These are phyloP conservation scores for Poecilia latipinna DNA, from an alignment of 2,113 vertebrate species.

Conservation along the genomic window DNA sequence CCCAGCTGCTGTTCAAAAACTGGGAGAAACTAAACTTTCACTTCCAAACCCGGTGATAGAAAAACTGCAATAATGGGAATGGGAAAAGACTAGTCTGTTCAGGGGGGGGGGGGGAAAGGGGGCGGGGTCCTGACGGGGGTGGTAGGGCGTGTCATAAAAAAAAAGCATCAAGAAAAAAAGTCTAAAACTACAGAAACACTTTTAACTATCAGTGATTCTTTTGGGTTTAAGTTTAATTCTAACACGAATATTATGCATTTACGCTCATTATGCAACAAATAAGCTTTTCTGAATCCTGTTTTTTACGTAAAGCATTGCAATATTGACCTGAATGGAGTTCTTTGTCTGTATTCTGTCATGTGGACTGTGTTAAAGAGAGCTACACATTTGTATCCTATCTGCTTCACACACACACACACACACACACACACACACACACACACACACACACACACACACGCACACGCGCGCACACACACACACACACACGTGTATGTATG, in stretches of 20 bases:
- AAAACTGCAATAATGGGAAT: not conserved
- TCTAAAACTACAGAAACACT: conserved; percentile 11
- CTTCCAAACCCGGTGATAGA: not conserved
- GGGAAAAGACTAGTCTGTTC: conserved; percentile 10
- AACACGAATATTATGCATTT: not conserved
- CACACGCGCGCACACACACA: not conserved
- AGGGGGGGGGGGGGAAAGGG: too few relatives aligned
- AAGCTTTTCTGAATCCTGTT: conserved; percentile 24
- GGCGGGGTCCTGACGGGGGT: too few relatives aligned
- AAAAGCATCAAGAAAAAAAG: not conserved
- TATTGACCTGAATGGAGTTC: conserved; percentile 50
- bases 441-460: not conserved
- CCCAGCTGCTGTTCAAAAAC: not conserved
- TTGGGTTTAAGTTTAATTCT: not conserved
- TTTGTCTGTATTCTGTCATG: conserved; percentile 57
- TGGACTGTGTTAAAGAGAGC: conserved; percentile 34
- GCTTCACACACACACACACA: not conserved
- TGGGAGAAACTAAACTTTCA: not conserved
- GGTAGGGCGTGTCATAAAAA: too few relatives aligned
- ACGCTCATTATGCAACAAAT: not conserved
- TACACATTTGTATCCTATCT: conserved; percentile 19
- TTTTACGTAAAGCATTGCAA: conserved; percentile 27
- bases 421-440: conserved; percentile 2
- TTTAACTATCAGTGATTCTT: not conserved
- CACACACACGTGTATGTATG: not conserved